phyloP scores from a whole-genome alignment of 2,113 vertebrate genomes.

The Sphyrna mokarran region DNA sequence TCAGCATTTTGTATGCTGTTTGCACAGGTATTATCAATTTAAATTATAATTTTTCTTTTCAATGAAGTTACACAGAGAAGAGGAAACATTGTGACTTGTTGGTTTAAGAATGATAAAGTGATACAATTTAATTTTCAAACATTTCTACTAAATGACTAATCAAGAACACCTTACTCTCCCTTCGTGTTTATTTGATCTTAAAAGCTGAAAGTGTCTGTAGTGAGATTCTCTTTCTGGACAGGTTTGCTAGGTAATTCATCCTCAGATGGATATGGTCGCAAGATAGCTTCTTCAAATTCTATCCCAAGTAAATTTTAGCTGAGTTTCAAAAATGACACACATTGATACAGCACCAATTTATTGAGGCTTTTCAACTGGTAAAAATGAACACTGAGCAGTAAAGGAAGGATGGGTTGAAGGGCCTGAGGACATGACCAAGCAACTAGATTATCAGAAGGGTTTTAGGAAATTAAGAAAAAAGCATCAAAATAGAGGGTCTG shows the following conservation, averaged over 20 bases:
- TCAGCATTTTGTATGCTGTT: neutral
- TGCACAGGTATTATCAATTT: neutral
- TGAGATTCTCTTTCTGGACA: neutral
- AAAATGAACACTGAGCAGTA: neutral
- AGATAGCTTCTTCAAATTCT: neutral
- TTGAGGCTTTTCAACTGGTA: neutral
- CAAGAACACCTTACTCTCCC: neutral
- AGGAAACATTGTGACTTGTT: neutral
- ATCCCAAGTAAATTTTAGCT: neutral
- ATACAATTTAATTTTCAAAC: neutral
- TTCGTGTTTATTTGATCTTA: neutral
- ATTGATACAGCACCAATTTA: neutral
- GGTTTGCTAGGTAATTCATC: neutral
- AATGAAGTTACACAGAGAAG: neutral
- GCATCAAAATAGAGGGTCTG: neutral
- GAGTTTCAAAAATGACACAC: neutral
- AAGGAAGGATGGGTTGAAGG: neutral
- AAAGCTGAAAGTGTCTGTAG: neutral
- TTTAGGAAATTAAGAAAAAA: neutral
- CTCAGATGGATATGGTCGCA: too few species aligned
- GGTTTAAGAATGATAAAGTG: neutral
- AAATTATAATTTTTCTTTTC: neutral
- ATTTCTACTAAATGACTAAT: neutral
- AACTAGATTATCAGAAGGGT: neutral
- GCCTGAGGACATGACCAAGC: neutral